Percentiles rank a stretch among this genome's conserved stretches.
Evolutionary conservation across 1,140 invertebrate species (phyloP).

Genomic region (Procambarus virginalis): DNA sequence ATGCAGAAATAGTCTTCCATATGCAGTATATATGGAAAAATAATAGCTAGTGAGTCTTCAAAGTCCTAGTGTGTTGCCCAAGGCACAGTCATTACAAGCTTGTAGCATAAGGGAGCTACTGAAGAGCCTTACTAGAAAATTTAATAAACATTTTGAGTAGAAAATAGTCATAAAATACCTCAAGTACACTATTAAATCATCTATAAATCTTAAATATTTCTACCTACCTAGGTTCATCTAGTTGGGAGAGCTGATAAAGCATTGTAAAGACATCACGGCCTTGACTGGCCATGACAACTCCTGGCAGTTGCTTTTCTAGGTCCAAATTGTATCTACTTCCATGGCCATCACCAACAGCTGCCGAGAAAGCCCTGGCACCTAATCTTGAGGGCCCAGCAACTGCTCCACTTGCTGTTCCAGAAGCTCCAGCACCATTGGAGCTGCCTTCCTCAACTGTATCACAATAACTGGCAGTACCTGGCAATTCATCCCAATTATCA

Average conservation of each 20-base stretch:
- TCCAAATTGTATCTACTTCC: conserved; percentile 69
- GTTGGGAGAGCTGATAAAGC: conserved; percentile 76
- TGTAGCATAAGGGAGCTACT: too few relatives aligned
- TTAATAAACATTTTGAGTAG: too few relatives aligned
- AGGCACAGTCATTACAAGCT: too few relatives aligned
- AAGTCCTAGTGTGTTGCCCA: too few relatives aligned
- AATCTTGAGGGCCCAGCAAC: conserved; percentile 21
- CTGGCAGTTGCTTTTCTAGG: conserved; percentile 77
- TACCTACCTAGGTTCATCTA: conserved; percentile 75
- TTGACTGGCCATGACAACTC: conserved; percentile 77
- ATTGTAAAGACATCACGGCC: conserved; percentile 76
- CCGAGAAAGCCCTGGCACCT: conserved; percentile 30
- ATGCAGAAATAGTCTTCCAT: too few relatives aligned
- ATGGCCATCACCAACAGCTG: conserved; percentile 52
- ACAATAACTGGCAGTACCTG: conserved; percentile 65
- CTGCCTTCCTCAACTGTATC: conserved; percentile 36
- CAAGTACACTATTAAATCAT: too few relatives aligned
- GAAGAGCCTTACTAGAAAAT: too few relatives aligned
- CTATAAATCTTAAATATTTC: background rate
- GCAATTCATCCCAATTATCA: conserved; percentile 71
- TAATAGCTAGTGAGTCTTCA: too few relatives aligned
- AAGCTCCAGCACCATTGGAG: conserved; percentile 19
- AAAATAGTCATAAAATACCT: too few relatives aligned
- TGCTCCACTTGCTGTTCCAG: conserved; percentile 29
- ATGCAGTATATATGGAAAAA: too few relatives aligned